These are phyloP conservation scores for Cistogaster globosa DNA, from an alignment of 2,888 invertebrate genomes.

Conservation along the genomic window DNA sequence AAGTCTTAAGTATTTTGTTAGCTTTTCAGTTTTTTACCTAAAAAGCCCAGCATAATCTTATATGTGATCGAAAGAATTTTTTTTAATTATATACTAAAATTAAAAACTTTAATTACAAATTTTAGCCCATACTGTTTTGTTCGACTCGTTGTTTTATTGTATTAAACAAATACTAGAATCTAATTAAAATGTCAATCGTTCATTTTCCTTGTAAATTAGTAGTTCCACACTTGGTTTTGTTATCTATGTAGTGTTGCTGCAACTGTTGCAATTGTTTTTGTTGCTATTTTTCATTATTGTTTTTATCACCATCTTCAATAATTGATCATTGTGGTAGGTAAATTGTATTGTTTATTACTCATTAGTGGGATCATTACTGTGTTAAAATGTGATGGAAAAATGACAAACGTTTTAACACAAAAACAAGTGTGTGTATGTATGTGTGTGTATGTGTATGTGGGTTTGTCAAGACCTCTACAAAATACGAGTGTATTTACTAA, in stretches of 20 bases:
- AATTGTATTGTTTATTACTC: slow-evolving; percentile 53
- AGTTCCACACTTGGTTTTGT: slow-evolving; percentile 35
- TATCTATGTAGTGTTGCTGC: slow-evolving; percentile 12
- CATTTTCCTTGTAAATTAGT: slow-evolving; percentile 51
- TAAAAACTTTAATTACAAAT: too few species aligned
- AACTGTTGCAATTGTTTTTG: slow-evolving; percentile 8
- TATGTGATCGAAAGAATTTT: too few species aligned
- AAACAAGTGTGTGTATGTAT: background rate
- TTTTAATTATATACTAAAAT: too few species aligned
- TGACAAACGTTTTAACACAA: slow-evolving; percentile 45
- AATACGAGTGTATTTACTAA: background rate
- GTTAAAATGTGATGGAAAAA: slow-evolving; percentile 35
- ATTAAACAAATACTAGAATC: slow-evolving; percentile 38
- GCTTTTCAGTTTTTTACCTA: too few species aligned
- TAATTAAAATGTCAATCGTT: slow-evolving; percentile 64
- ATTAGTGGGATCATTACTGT: slow-evolving; percentile 47
- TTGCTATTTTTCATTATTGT: slow-evolving; percentile 17
- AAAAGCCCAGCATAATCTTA: too few species aligned
- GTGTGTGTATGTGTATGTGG: too few species aligned
- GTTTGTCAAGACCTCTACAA: background rate
- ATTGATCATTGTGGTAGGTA: slow-evolving; percentile 65
- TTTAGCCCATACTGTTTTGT: background rate
- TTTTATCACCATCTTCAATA: slow-evolving; percentile 55
- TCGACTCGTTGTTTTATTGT: background rate
- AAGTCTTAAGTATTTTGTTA: too few species aligned